Percentiles rank a stretch among this genome's conserved stretches.
phyloP scores from a whole-genome alignment of 2,797 vertebrate species.

The Nyctalus aviator region DNA sequence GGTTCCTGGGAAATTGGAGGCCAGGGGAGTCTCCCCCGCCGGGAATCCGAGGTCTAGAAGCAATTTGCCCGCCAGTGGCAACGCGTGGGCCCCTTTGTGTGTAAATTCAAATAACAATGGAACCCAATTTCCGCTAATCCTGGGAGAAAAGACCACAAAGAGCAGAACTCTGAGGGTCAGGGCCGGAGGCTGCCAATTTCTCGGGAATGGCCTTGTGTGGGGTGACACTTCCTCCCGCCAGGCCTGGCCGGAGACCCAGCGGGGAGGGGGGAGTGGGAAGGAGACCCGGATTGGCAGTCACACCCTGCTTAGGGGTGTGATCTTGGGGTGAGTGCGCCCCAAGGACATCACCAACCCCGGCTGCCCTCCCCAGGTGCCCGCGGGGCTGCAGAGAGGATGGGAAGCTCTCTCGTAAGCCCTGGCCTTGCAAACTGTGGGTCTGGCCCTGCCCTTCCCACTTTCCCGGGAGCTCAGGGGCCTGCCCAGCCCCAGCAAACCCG shows the following conservation, averaged over 20 bases:
- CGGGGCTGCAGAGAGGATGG: too few species aligned
- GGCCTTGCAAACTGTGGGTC: neutral
- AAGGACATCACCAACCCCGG: neutral
- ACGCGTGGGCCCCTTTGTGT: slow-evolving; percentile 34
- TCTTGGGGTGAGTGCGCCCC: neutral
- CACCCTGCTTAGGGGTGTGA: neutral
- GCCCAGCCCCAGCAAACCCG: neutral
- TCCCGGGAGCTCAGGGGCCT: neutral
- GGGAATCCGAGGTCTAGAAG: slow-evolving; percentile 54
- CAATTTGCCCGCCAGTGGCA: slow-evolving; percentile 51
- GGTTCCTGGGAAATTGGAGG: slow-evolving; percentile 15
- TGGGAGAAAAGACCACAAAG: slow-evolving; percentile 68
- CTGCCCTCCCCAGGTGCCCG: neutral
- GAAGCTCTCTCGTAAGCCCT: neutral
- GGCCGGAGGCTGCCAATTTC: slow-evolving; percentile 26
- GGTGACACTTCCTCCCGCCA: neutral
- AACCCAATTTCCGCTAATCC: slow-evolving; percentile 70
- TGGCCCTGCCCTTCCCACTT: neutral
- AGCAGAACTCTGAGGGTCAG: slow-evolving; percentile 16
- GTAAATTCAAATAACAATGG: slow-evolving; percentile 58
- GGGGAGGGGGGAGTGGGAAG: too few species aligned
- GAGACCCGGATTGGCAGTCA: neutral
- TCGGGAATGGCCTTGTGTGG: neutral
- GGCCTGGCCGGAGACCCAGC: neutral
- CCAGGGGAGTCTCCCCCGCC: neutral